Base-by-base conservation (phyloP, 2,113 vertebrate genomes). In the Amphilophus citrinellus region DNA sequence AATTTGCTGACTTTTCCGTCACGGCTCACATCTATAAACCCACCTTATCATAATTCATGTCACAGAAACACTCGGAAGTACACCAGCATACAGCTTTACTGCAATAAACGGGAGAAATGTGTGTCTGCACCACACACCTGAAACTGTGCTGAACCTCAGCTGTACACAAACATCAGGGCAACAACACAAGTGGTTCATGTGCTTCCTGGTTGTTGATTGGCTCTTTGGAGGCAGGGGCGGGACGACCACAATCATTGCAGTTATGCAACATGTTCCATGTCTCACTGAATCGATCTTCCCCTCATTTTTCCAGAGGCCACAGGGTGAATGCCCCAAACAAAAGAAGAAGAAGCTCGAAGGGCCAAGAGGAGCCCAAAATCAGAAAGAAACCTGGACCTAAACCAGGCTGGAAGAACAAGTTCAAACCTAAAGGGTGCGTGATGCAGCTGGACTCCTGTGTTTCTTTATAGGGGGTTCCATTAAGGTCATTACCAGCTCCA, bases 341-440 rank as follows among this genome's bases (percentile, higher is more conserved):
- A 75, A 96, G 93, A 22, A 89, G 81, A 85, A 95, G 91, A 83
- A 96, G 94, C 56, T 66, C 90, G 0, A 97, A 96, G 86, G 93
- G 90, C 13, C 32, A 77, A 0, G 93, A 96, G 75, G 97, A 97
- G 79, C 96, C 97, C 30, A 98, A 97, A 95, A 82, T 96, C 59
- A 96, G 97, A 77, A 98, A 97, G 95, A 99, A 98, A 78, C 98
- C 98, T 0, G 98, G 98, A 18, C 98, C 98, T 35, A 99, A 99
- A 92, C 98, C 98, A 0, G 98, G 98, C 90, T 99, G 98, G 98
- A 99, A 99, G 92, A 97, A 97, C 86, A 96, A 98, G 89, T 96
- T 97, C 24, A 98, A 97, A 78, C 94, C 97, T 7, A 98, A 99
- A 92, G 96, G 97, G 98, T 99, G 89, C 2, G 42, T 77, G 22